These are phyloP conservation scores for Papilio glaucus DNA, from an alignment of 1,140 invertebrate species.

Conservation along the genomic window DNA sequence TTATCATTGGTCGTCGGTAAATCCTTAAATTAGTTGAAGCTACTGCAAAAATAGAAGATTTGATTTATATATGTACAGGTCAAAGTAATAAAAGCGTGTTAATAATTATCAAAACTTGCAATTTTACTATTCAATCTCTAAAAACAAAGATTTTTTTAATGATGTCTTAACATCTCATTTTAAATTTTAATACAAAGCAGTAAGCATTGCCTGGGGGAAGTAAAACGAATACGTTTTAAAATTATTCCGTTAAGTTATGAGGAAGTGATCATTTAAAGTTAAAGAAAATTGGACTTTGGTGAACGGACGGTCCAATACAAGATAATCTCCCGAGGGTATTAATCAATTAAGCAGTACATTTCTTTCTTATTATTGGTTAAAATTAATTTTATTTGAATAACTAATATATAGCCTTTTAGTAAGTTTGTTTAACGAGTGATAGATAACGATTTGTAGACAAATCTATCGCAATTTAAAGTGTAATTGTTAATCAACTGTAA, in stretches of 20 bases:
- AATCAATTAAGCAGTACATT: conserved; percentile 1
- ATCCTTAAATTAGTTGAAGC: too few relatives aligned
- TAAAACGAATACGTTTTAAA: conserved; percentile 8
- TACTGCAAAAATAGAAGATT: too few relatives aligned
- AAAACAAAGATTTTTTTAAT: neutral
- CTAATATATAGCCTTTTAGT: neutral
- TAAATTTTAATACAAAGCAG: conserved; percentile 3
- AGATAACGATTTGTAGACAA: neutral
- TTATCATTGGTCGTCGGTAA: too few relatives aligned
- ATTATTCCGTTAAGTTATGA: conserved; percentile 17
- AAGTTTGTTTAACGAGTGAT: neutral
- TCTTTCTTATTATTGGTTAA: conserved; percentile 13
- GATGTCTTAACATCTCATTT: neutral
- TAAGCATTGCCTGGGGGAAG: neutral
- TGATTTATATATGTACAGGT: too few relatives aligned
- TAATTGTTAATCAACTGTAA: too few relatives aligned
- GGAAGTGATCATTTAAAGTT: conserved; percentile 3
- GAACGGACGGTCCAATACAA: neutral
- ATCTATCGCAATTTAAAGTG: neutral
- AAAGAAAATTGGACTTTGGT: conserved; percentile 4
- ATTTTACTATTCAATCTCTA: neutral
- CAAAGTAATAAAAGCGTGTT: too few relatives aligned
- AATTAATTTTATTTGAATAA: conserved; percentile 14
- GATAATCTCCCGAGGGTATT: neutral
- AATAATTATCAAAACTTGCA: neutral